Conservation (phyloP, 2,888 invertebrate genomes). For the Pterostichus niger region DNA sequence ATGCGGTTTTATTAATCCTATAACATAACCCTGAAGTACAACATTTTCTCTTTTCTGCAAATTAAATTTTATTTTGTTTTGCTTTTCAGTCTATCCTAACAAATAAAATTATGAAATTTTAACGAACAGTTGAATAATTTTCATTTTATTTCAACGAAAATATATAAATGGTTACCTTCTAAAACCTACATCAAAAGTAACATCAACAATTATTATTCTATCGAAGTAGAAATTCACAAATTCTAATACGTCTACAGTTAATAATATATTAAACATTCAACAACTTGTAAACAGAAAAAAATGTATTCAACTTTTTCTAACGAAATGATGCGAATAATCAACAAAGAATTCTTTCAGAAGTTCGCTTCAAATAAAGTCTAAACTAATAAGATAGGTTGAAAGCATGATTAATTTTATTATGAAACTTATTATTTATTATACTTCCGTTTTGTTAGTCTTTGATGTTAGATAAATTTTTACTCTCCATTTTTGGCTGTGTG, state of each 20-base stretch:
- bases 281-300: no score
- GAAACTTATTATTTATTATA: constrained; percentile 25
- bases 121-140: not conserved
- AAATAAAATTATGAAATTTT: constrained; percentile 1
- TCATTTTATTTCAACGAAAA: not conserved
- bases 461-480: constrained; percentile 17
- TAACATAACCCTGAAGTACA: no score
- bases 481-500: not conserved
- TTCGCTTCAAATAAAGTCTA: not conserved
- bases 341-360: not conserved
- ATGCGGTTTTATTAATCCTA: no score
- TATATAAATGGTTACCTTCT: no score
- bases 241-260: no score
- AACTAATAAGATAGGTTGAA: constrained; percentile 1
- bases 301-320: not conserved
- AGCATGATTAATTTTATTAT: constrained; percentile 18
- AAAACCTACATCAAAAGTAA: no score
- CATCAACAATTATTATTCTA: no score
- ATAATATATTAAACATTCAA: not conserved
- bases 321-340: not conserved
- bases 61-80: constrained; percentile 7
- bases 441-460: constrained; percentile 17
- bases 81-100: not conserved
- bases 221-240: no score
- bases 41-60: no score